Evolutionary conservation across 2,113 vertebrate genomes (phyloP), one percentile per base, ranked within the genome.

Genomic region (Melanotaenia duboulayi): DNA sequence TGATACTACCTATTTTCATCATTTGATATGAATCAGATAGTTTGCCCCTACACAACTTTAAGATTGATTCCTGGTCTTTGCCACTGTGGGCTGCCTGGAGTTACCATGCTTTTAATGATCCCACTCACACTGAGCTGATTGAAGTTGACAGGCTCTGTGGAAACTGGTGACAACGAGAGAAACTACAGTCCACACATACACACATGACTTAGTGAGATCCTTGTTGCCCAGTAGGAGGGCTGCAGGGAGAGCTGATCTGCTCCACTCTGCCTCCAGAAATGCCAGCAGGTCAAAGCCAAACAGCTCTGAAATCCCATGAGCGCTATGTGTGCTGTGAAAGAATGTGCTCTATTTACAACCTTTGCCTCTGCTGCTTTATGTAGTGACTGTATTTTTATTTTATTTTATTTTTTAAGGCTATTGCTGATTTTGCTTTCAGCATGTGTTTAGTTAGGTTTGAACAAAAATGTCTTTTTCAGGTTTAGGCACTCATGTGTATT

Each of bases 141-240:
- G 71, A 82, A 61, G 63, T 46, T 65, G 85, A 79, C 79, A 80
- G 73, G 52, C 48, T 66, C 65, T 60, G 20, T 81, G 75, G 55
- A 62, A 74, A 66, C 50, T 71, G 58, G 58, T 52, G 80, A 75
- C 86, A 86, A 52, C 51, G 60, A 84, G 68, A 65, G 64, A 64
- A 80, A 76, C 80, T 68, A 80, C 63, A 40, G 35, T 39, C 63
- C 51, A 76, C 57, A 65, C 65, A 78, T 65, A 84, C 69, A 77
- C 71, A 78, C 54, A 75, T 20, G 78, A 81, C 79, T 82, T 85
- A 83, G 89, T 77, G 81, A 87, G 89, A 86, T 78, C 58, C 81
- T 64, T 84, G 84, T 77, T 81, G 71, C 76, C 65, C 80, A 71
- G 86, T 71, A 48, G 78, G 86, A 61, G 71, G 64, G 71, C 74